Evolutionary conservation across 2,888 invertebrate genomes (phyloP), one percentile per base, ranked within the genome.

Genomic region (Rhagium mordax): DNA sequence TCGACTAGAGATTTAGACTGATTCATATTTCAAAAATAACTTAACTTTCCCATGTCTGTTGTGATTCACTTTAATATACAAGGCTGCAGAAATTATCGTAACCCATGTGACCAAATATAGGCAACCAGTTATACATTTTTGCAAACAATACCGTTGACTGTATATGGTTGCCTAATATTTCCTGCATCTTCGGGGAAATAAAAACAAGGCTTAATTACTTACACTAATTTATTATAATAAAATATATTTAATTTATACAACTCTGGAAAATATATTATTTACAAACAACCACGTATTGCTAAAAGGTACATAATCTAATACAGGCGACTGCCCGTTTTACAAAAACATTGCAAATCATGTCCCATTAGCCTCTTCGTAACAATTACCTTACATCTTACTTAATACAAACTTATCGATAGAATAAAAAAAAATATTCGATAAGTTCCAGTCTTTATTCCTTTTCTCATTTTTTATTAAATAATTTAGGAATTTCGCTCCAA

Each of bases 201-300:
- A 41, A 41, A 41, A 41, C 41, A 41, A n/a, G 13, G 0, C 4
- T 41, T 41, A 41, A 33, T 65, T 33, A 65, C 53, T 65, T 53
- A 65, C 27, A 65, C 65, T 65, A 65, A 18, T 65, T 65, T 65
- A 65, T 53, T 65, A 65, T 65, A 65, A 83, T 85, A 85, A 85
- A 84, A 85, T 84, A 85, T 84, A 86, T 85, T 84, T 84, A 85
- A 85, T 85, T 84, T 85, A 85, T 85, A 86, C 86, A 86, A 81
- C 82, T 85, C 82, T 85, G 83, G 76, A 82, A 83, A 83, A 83
- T 79, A 83, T 81, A 84, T 84, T 86, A 86, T 86, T 85, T 86
- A 86, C 86, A 86, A 82, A 74, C 75, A 80, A 82, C 78, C 79
- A 82, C 80, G 81, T 82, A 80, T 75, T 70, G 71, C 76, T 77